Conservation (phyloP, 2,113 vertebrate species). For the Oryzias woworae region DNA sequence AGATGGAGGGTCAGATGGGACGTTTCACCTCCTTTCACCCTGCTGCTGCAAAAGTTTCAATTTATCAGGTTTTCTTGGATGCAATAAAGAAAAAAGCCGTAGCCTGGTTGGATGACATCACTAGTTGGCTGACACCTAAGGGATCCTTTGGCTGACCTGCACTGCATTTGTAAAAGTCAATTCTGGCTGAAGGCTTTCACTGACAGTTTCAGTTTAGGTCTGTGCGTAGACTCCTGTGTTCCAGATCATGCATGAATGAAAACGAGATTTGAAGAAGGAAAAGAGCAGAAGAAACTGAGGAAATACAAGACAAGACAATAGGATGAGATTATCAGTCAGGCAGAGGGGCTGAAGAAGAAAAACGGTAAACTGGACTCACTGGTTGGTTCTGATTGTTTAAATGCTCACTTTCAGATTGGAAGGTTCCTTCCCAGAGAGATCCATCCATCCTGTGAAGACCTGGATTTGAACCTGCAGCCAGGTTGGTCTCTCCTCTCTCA, state of each 20-base stretch:
- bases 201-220: not conserved
- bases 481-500: not conserved
- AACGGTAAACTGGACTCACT: not conserved
- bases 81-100: not conserved
- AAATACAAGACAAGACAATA: not conserved
- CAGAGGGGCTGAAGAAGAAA: constrained; percentile 9
- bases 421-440: no score
- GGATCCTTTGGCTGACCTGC: not conserved
- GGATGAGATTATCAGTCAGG: not conserved
- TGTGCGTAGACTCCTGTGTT: not conserved
- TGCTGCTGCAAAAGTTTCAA: not conserved
- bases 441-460: not conserved
- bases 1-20: constrained; percentile 6
- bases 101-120: constrained; percentile 16
- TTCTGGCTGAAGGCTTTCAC: not conserved
- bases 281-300: not conserved
- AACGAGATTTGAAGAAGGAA: not conserved
- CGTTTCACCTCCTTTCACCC: constrained; percentile 17
- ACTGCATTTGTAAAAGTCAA: constrained; percentile 6
- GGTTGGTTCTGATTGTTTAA: not conserved
- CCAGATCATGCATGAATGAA: not conserved
- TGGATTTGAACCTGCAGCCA: not conserved
- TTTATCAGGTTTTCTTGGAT: not conserved
- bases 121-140: constrained; percentile 10
- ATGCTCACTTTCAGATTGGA: no score